These are phyloP conservation scores for Drosophila neonasuta DNA, from an alignment of 2,888 invertebrate genomes.

Conservation along the genomic window DNA sequence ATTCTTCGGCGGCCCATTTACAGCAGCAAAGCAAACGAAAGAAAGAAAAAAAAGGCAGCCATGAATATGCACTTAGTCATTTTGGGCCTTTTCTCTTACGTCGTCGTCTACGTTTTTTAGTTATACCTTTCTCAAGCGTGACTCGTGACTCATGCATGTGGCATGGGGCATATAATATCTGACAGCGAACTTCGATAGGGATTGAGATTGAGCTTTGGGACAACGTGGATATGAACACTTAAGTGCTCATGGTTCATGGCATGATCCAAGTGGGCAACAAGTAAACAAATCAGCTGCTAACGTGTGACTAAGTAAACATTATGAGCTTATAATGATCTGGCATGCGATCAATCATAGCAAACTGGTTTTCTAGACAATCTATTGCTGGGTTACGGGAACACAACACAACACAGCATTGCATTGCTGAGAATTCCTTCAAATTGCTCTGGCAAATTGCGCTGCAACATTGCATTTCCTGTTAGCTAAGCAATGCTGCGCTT, in stretches of 20 bases:
- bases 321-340: conserved; percentile 42
- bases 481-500: not conserved
- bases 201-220: not conserved
- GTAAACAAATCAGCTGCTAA: conserved; percentile 46
- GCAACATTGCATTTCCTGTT: conserved; percentile 42
- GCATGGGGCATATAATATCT: conserved; percentile 14
- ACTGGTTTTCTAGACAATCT: conserved; percentile 23
- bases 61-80: conserved; percentile 74
- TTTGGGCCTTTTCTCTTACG: conserved; percentile 55
- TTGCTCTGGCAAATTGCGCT: conserved; percentile 8
- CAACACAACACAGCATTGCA: too few species aligned
- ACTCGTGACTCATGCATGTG: conserved; percentile 64
- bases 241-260: conserved; percentile 28
- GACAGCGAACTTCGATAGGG: conserved; percentile 21
- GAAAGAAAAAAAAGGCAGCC: conserved; percentile 54
- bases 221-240: conserved; percentile 7
- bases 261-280: conserved; percentile 6
- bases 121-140: conserved; percentile 51
- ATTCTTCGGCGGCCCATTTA: conserved; percentile 59
- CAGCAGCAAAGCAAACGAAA: not conserved
- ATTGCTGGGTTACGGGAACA: conserved; percentile 14
- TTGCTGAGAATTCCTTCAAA: conserved; percentile 35
- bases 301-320: conserved; percentile 47
- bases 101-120: conserved; percentile 34
- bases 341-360: conserved; percentile 21